Evolutionary conservation across 2,797 vertebrate species (phyloP).

Genomic region (Notamacropus eugenii): DNA sequence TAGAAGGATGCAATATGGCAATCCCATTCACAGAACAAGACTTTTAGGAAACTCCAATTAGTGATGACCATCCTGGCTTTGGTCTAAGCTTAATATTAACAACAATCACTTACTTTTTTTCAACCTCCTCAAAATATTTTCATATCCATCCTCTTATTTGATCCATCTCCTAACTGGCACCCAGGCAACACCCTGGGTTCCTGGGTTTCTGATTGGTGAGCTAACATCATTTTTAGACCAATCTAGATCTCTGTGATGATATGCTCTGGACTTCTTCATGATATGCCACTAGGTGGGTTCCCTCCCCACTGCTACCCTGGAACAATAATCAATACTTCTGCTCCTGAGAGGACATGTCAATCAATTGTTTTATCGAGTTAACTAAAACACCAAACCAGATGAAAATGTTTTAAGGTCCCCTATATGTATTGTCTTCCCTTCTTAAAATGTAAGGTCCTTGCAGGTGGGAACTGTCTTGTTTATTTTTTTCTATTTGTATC

Average conservation of each 20-base stretch:
- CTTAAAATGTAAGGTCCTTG: background rate
- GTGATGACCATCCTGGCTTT: background rate
- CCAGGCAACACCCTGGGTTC: background rate
- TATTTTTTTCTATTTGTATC: background rate
- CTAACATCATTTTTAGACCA: background rate
- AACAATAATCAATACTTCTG: background rate
- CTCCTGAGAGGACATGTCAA: background rate
- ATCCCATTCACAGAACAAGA: slow-evolving; percentile 29
- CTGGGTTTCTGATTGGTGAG: background rate
- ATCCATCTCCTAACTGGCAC: background rate
- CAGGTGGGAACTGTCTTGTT: background rate
- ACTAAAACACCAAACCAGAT: background rate
- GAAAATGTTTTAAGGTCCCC: background rate
- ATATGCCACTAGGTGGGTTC: background rate
- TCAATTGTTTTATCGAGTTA: background rate
- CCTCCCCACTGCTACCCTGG: too few relatives aligned
- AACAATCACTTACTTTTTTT: background rate
- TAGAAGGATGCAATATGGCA: background rate
- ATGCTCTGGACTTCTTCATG: background rate
- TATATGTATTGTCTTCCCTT: background rate
- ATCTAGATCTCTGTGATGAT: background rate
- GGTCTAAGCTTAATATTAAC: background rate
- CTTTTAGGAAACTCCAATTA: background rate
- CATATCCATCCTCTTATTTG: background rate
- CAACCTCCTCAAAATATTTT: background rate